Conservation (phyloP, 2,888 invertebrate species). For the Dryocosmus kuriphilus region DNA sequence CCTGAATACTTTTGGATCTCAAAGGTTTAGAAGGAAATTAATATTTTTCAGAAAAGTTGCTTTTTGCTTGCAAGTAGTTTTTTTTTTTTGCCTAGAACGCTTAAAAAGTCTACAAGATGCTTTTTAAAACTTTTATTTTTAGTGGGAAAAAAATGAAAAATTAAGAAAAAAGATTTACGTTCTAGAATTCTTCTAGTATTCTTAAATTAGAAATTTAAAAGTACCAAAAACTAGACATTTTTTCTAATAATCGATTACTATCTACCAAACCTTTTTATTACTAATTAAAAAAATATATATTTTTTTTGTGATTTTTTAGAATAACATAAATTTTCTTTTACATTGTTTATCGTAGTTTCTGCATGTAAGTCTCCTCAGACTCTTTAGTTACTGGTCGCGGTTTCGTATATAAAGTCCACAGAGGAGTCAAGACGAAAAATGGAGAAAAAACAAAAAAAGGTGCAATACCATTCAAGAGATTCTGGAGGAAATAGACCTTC, state of each 20-base stretch:
- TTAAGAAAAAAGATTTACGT: no score
- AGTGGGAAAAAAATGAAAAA: no score
- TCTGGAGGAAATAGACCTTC: constrained; percentile 1
- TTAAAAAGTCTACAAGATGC: no score
- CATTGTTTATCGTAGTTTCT: background rate
- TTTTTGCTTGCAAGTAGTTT: no score
- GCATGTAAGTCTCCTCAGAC: background rate
- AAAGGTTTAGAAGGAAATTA: no score
- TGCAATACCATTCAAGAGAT: background rate
- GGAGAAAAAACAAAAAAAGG: background rate
- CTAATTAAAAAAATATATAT: no score
- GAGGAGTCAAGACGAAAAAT: background rate
- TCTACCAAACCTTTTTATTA: background rate
- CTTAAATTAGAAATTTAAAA: no score
- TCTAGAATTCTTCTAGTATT: no score
- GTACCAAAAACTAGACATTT: background rate
- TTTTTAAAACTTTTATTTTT: no score
- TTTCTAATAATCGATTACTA: background rate
- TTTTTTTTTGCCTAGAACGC: no score
- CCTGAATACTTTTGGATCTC: no score
- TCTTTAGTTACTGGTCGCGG: background rate
- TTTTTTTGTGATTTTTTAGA: background rate
- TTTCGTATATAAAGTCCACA: background rate
- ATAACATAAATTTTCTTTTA: background rate
- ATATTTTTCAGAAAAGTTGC: no score